Evolutionary conservation across 2,888 invertebrate genomes (phyloP), one percentile per base, ranked within the genome.

Genomic region (Caenorhabditis doughertyi): DNA sequence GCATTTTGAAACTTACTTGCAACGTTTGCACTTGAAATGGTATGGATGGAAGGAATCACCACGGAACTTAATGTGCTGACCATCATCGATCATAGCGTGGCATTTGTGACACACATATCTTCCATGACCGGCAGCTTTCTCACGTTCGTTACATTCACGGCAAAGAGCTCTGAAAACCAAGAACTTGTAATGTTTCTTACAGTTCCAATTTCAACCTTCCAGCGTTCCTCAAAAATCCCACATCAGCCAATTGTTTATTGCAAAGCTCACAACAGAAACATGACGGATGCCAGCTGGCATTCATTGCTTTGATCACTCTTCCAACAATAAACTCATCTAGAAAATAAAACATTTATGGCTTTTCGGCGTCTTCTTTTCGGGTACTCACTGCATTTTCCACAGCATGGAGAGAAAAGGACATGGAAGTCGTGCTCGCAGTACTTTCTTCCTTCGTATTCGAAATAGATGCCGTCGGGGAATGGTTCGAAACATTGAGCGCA

Each of bases 401-500:
- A 96, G 93, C 97, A 95, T 64, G 99, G 96, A 64, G 97, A 96
- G 93, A 97, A 97, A 8, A 97, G 93, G 25, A 97, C 97, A 93
- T 99, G 98, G 92, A 99, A 99, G 93, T 99, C 98, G 92, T 97
- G 96, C 93, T 98, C 98, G 92, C 99, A 99, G 92, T 99, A 99
- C 93, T 98, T 99, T 85, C 99, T 94, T 0, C 97, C 98, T 93
- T 99, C 99, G 92, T 98, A 99, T 92, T 99, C 98, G 92, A 97
- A 99, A 92, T 98, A 99, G 60, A 97, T 95, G 68, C 98, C 98
- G 92, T 98, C 98, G 81, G 96, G 96, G 92, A 99, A 99, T 56
- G 97, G 95, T 81, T 97, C 95, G 93, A 99, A 99, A 92, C 99
- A 99, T 93, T 99, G 99, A 0, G 98, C 98, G 93, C 98, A 99